Evolutionary conservation across 2,888 invertebrate species (phyloP).

Genomic region (Stictocephala bisonia): DNA sequence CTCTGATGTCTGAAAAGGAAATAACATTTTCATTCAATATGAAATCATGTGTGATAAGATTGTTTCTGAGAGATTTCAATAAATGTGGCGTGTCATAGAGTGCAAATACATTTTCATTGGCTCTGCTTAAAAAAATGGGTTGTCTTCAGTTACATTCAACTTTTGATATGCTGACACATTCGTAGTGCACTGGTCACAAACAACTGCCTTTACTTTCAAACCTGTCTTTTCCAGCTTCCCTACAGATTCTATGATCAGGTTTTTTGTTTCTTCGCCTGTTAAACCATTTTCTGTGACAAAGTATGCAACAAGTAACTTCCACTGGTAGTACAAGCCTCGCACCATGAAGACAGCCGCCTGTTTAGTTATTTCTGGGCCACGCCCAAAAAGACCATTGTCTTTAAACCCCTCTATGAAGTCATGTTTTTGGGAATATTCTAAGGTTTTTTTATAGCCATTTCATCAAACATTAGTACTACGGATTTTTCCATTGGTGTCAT

Average conservation of each 20-base stretch:
- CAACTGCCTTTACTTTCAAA: constrained; percentile 52
- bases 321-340: constrained; percentile 53
- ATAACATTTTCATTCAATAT: constrained; percentile 36
- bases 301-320: constrained; percentile 58
- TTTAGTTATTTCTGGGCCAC: constrained; percentile 51
- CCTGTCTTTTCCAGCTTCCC: constrained; percentile 48
- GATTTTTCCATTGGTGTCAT: constrained; percentile 56
- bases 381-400: constrained; percentile 55
- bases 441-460: constrained; percentile 56
- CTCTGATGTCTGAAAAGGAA: constrained; percentile 53
- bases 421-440: constrained; percentile 53
- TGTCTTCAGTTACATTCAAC: constrained; percentile 51
- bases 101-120: constrained; percentile 52
- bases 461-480: constrained; percentile 58
- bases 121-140: constrained; percentile 49
- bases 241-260: constrained; percentile 50
- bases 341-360: constrained; percentile 58
- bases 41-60: constrained; percentile 51
- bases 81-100: constrained; percentile 56
- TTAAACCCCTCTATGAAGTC: constrained; percentile 56
- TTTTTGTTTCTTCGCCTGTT: constrained; percentile 33
- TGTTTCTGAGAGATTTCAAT: constrained; percentile 55
- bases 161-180: constrained; percentile 52
- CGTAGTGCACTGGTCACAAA: constrained; percentile 56
- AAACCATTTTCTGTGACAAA: constrained; percentile 51